A percentile compares a stretch with the other conserved stretches of the same genome.
Conservation (phyloP, 2,113 vertebrate genomes). For the Hippocampus abdominalis region DNA sequence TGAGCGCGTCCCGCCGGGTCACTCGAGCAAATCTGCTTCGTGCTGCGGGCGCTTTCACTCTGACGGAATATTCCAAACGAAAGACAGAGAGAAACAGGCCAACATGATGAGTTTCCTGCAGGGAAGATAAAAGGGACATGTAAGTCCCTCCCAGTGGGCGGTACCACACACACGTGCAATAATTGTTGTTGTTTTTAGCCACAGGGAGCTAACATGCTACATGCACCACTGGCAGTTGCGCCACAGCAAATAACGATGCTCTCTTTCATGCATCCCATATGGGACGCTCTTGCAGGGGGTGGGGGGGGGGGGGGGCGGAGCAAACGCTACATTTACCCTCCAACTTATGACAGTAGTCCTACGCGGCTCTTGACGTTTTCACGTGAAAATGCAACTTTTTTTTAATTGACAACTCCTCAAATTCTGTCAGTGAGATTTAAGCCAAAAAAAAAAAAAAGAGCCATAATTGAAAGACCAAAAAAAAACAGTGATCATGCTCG, state of each 20-base stretch:
- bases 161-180: slow-evolving; percentile 43
- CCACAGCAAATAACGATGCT: slow-evolving; percentile 32
- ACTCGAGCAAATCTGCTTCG: neutral
- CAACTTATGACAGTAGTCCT: neutral
- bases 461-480: too few relatives aligned
- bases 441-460: too few relatives aligned
- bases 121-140: slow-evolving; percentile 22
- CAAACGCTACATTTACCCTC: neutral
- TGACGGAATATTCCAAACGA: neutral
- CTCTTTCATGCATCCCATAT: slow-evolving; percentile 5
- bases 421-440: too few relatives aligned
- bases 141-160: slow-evolving; percentile 38
- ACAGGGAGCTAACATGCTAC: slow-evolving; percentile 35
- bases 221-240: slow-evolving; percentile 16
- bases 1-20: slow-evolving; percentile 34
- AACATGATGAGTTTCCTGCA: neutral
- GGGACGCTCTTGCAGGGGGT: neutral
- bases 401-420: too few relatives aligned
- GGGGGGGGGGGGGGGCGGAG: too few relatives aligned
- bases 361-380: neutral
- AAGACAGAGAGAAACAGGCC: neutral
- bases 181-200: slow-evolving; percentile 32
- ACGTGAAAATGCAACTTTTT: neutral
- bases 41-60: neutral
- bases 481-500: neutral